Conservation (phyloP, 1,140 invertebrate species). For the Sarcophaga peregrina region DNA sequence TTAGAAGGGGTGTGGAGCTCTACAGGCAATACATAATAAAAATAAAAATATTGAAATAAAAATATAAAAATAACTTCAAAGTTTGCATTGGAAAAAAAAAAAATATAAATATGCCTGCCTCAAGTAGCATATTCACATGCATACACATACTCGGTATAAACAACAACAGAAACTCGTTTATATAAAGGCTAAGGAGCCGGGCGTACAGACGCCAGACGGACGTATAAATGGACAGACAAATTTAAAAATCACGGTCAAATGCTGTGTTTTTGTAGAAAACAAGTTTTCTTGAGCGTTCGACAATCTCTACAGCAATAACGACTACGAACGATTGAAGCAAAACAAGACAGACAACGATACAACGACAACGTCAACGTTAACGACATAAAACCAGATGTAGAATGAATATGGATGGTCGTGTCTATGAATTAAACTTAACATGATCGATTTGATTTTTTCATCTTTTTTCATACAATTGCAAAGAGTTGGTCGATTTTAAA, state of each 20-base stretch:
- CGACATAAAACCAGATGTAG: background rate
- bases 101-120: too few relatives aligned
- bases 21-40: background rate
- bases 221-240: background rate
- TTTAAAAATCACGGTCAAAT: slow-evolving; percentile 7
- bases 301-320: background rate
- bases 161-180: background rate
- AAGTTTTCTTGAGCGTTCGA: background rate
- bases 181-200: background rate
- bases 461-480: slow-evolving; percentile 10
- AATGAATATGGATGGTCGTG: background rate
- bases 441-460: background rate
- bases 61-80: background rate
- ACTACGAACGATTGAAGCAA: background rate
- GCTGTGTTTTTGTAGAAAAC: slow-evolving; percentile 3
- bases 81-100: background rate
- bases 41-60: background rate
- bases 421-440: background rate
- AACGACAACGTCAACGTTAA: background rate
- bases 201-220: background rate
- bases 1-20: background rate
- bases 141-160: too few relatives aligned
- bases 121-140: background rate
- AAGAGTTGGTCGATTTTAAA: background rate
- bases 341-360: background rate